Percentiles rank a stretch among this genome's conserved stretches.
Evolutionary conservation across 1,140 invertebrate species (phyloP).

Genomic region (Glossosoma conforme): DNA sequence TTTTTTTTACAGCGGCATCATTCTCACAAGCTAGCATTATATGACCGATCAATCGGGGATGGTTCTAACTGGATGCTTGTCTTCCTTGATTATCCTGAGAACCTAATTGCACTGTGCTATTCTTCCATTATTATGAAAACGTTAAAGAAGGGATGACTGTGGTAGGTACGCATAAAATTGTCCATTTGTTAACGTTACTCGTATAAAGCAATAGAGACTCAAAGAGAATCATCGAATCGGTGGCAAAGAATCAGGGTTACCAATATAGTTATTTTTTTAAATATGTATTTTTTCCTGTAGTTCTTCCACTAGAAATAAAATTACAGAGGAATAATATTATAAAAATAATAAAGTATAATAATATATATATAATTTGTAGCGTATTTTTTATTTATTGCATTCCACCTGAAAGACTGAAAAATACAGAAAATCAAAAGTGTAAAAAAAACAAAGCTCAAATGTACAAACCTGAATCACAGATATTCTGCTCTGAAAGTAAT

Average conservation of each 20-base stretch:
- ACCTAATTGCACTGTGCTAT: too few relatives aligned
- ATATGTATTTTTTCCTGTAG: not conserved
- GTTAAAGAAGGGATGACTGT: too few relatives aligned
- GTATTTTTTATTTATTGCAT: conserved; percentile 1
- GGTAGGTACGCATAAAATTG: too few relatives aligned
- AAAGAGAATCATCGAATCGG: too few relatives aligned
- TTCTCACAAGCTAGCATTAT: too few relatives aligned
- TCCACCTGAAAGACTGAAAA: conserved; percentile 3
- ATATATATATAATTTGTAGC: not conserved
- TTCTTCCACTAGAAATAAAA: conserved; percentile 1
- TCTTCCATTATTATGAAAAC: too few relatives aligned
- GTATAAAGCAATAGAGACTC: too few relatives aligned
- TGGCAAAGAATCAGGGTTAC: not conserved
- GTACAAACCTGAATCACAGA: conserved; percentile 30
- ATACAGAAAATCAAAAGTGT: conserved; percentile 22
- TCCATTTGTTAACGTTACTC: too few relatives aligned
- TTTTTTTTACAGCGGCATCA: too few relatives aligned
- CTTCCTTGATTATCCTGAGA: too few relatives aligned
- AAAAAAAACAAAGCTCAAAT: conserved; percentile 8
- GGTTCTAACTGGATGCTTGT: too few relatives aligned
- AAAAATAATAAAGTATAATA: conserved; percentile 18
- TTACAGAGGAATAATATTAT: conserved; percentile 7
- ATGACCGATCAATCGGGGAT: too few relatives aligned
- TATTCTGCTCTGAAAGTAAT: conserved; percentile 28
- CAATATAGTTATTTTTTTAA: not conserved